phyloP scores from a whole-genome alignment of 1,140 invertebrate species.

The Trichonephila clavipes region DNA sequence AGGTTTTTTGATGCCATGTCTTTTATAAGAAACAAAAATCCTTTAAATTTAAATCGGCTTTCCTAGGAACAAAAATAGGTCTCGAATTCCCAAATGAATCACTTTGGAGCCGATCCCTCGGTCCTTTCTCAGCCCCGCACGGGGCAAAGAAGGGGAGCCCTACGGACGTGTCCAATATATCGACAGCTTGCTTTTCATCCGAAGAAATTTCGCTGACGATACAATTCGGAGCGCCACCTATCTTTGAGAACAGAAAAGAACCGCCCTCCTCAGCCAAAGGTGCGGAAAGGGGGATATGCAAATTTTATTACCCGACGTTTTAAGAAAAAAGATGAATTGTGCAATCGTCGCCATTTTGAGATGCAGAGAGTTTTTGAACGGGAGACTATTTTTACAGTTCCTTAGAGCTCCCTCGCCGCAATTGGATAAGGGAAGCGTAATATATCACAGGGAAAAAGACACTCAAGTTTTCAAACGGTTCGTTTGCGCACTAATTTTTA shows the following conservation, averaged over 20 bases:
- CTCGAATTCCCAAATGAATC: too few species aligned
- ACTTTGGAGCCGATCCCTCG: background rate
- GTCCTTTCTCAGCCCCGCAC: background rate
- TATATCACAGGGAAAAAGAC: too few species aligned
- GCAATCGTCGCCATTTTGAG: conserved; percentile 30
- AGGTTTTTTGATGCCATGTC: too few species aligned
- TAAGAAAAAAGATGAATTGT: conserved; percentile 32
- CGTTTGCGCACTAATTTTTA: too few species aligned
- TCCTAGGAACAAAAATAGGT: too few species aligned
- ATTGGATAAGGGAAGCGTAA: background rate
- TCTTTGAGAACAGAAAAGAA: background rate
- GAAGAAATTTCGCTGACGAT: conserved; percentile 62
- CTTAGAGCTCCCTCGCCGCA: background rate
- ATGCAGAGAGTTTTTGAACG: background rate
- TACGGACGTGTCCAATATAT: conserved; percentile 49
- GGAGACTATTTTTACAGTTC: background rate
- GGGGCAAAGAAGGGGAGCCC: background rate
- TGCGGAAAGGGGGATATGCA: background rate
- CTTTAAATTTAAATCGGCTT: too few species aligned
- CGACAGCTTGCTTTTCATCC: conserved; percentile 68
- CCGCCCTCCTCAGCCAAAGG: background rate
- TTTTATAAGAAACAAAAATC: too few species aligned
- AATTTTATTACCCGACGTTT: background rate
- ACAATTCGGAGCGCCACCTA: conserved; percentile 53
- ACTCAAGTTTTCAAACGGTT: too few species aligned